Conservation (phyloP, 2,797 vertebrate genomes). For the Argyrosomus regius region DNA sequence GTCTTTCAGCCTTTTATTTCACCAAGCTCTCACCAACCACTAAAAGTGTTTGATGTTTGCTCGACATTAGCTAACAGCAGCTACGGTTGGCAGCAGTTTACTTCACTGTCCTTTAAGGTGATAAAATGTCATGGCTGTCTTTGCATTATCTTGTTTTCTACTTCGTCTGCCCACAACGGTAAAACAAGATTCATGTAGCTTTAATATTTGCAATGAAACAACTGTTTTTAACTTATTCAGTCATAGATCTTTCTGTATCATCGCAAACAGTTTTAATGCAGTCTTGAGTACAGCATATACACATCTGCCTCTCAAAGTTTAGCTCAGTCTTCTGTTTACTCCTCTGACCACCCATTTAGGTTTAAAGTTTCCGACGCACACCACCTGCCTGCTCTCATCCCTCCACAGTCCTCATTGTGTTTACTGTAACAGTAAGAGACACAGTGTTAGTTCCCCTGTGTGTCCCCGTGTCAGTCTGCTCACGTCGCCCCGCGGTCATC, state of each 20-base stretch:
- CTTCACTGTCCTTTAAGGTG: too few relatives aligned
- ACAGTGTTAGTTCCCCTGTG: neutral
- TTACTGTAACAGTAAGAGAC: slow-evolving; percentile 31
- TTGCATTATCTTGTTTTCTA: neutral
- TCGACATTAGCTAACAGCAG: too few relatives aligned
- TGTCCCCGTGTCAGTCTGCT: neutral
- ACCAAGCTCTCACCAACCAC: too few relatives aligned
- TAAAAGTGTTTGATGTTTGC: too few relatives aligned
- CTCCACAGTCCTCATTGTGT: neutral
- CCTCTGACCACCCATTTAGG: slow-evolving; percentile 14
- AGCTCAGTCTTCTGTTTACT: neutral
- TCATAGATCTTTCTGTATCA: neutral
- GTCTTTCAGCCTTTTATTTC: too few relatives aligned
- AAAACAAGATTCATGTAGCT: neutral
- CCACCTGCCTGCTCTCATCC: slow-evolving; percentile 15
- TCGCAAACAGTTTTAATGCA: slow-evolving; percentile 3
- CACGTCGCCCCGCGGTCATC: neutral
- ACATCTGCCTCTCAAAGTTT: neutral
- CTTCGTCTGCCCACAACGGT: neutral
- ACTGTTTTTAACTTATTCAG: too few relatives aligned
- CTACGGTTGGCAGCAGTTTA: too few relatives aligned
- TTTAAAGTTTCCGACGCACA: neutral
- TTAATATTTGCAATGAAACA: neutral
- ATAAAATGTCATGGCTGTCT: neutral
- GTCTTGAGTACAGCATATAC: neutral